These are phyloP conservation scores for Heliornis fulica DNA, from an alignment of 2,113 vertebrate genomes.

Conservation along the genomic window DNA sequence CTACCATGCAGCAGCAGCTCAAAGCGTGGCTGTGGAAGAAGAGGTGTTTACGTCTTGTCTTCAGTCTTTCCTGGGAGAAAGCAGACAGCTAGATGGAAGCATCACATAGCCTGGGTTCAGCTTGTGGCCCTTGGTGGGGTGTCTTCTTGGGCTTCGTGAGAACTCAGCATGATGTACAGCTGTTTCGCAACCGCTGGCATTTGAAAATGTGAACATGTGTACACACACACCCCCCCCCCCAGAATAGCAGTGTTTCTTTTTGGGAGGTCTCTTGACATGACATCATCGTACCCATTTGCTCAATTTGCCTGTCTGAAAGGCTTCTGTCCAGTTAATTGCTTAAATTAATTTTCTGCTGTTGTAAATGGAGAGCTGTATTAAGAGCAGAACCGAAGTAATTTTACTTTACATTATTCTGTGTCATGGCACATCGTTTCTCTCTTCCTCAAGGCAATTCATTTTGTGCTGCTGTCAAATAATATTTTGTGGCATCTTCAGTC, in stretches of 20 bases:
- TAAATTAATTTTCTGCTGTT: constrained; percentile 29
- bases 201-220: neutral
- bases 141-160: neutral
- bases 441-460: constrained; percentile 43
- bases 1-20: neutral
- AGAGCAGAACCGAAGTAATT: constrained; percentile 18
- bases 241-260: neutral
- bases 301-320: constrained; percentile 43
- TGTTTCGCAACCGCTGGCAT: neutral
- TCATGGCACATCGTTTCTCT: neutral
- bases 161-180: fast-evolving
- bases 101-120: fast-evolving
- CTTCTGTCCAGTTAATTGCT: constrained; percentile 15
- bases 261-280: neutral
- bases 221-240: fast-evolving
- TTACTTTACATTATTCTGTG: constrained; percentile 9
- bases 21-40: neutral
- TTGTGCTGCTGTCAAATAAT: neutral
- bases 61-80: neutral
- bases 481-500: neutral
- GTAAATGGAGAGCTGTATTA: neutral
- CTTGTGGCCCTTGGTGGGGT: neutral
- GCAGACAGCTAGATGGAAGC: neutral
- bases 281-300: neutral
- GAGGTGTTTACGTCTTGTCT: neutral